These are phyloP conservation scores for Biston betularia DNA, from an alignment of 2,888 invertebrate genomes.

Conservation along the genomic window DNA sequence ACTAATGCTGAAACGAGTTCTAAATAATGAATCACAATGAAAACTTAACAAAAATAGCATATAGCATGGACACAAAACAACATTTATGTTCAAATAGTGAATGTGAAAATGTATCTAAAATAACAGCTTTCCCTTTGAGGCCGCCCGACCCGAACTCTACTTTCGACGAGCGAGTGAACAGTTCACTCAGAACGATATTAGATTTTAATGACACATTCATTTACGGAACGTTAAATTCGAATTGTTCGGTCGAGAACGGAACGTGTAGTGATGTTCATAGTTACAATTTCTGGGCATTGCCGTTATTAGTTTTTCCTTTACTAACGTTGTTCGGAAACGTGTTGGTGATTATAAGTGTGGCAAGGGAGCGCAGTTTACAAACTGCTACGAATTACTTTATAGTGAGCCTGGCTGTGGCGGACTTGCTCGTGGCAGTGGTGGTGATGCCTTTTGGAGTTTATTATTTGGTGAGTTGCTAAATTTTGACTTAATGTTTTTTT, in stretches of 20 bases:
- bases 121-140: slow-evolving; percentile 56
- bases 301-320: slow-evolving; percentile 95
- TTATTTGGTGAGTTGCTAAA: slow-evolving; percentile 95
- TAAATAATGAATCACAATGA: slow-evolving; percentile 31
- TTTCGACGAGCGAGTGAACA: slow-evolving; percentile 48
- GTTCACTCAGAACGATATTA: slow-evolving; percentile 56
- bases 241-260: slow-evolving; percentile 66
- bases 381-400: slow-evolving; percentile 99
- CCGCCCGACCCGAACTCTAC: slow-evolving; percentile 56
- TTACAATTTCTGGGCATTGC: slow-evolving; percentile 94
- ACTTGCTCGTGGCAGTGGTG: slow-evolving; percentile 97
- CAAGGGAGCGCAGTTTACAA: slow-evolving; percentile 95
- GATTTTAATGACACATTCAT: slow-evolving; percentile 65
- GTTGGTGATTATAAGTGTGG: slow-evolving; percentile 97
- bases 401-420: slow-evolving; percentile 98
- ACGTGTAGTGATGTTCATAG: slow-evolving; percentile 74
- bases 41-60: slow-evolving; percentile 31
- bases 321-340: slow-evolving; percentile 98
- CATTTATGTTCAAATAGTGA: slow-evolving; percentile 47
- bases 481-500: no score
- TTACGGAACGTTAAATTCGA: slow-evolving; percentile 63
- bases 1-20: slow-evolving; percentile 1
- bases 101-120: slow-evolving; percentile 65
- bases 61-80: slow-evolving; percentile 42
- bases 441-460: slow-evolving; percentile 99